Conservation (phyloP, 2,888 invertebrate genomes). For the Ctena decussata region DNA sequence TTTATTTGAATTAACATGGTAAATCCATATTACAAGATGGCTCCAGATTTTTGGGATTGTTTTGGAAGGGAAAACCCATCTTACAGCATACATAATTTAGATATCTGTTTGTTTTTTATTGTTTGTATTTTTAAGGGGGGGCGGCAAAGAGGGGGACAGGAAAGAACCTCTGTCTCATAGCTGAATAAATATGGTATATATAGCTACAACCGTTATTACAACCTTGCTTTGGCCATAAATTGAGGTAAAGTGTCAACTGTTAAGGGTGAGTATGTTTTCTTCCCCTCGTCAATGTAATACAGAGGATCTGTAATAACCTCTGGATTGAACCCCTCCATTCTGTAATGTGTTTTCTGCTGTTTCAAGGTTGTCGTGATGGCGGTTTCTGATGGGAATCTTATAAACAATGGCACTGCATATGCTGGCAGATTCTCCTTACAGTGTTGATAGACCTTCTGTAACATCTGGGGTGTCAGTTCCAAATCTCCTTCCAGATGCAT, state of each 20-base stretch:
- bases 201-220: conserved; percentile 44
- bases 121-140: too few relatives aligned
- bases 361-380: conserved; percentile 70
- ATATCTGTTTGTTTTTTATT: too few relatives aligned
- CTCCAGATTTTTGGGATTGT: too few relatives aligned
- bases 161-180: too few relatives aligned
- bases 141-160: too few relatives aligned
- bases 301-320: conserved; percentile 69
- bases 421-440: conserved; percentile 54
- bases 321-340: conserved; percentile 80
- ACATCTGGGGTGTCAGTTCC: conserved; percentile 48
- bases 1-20: too few relatives aligned
- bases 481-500: conserved; percentile 70
- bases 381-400: conserved; percentile 41
- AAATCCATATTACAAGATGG: too few relatives aligned
- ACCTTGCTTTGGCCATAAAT: conserved; percentile 57
- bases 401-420: conserved; percentile 42
- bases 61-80: too few relatives aligned
- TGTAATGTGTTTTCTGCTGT: conserved; percentile 77
- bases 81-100: too few relatives aligned
- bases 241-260: conserved; percentile 52
- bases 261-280: conserved; percentile 68
- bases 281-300: conserved; percentile 66
- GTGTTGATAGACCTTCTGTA: conserved; percentile 69
- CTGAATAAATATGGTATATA: too few relatives aligned